Conservation (phyloP, 2,113 vertebrate species). For the Pygoscelis adeliae region DNA sequence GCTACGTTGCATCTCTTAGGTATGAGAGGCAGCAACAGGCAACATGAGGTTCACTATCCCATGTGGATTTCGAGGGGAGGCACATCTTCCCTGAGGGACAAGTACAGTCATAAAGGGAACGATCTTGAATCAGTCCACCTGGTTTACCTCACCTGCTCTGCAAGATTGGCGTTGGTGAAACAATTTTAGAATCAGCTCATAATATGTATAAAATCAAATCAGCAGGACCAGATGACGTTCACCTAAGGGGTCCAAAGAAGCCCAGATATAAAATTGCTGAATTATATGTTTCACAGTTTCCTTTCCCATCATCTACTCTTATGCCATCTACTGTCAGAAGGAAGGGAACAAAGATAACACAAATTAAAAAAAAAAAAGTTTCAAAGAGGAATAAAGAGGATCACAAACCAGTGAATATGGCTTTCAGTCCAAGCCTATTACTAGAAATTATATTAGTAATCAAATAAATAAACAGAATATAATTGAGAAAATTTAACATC, state of each 20-base stretch:
- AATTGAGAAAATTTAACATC: neutral
- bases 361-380: fast-evolving
- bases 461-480: neutral
- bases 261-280: neutral
- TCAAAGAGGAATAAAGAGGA: neutral
- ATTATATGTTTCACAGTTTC: neutral
- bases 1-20: neutral
- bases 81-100: neutral
- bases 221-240: fast-evolving
- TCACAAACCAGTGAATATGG: neutral
- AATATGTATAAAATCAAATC: neutral
- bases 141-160: neutral
- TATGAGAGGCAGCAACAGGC: neutral
- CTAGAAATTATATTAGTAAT: neutral
- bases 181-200: neutral
- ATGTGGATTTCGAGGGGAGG: neutral
- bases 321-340: neutral
- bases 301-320: neutral
- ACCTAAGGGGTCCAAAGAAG: neutral
- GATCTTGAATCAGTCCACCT: neutral
- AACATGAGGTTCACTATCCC: neutral
- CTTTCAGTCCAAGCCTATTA: neutral
- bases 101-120: neutral
- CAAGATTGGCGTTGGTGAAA: neutral
- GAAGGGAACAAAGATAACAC: neutral